These are phyloP conservation scores for Suricata suricatta DNA, from an alignment of 2,113 vertebrate species.

Conservation along the genomic window DNA sequence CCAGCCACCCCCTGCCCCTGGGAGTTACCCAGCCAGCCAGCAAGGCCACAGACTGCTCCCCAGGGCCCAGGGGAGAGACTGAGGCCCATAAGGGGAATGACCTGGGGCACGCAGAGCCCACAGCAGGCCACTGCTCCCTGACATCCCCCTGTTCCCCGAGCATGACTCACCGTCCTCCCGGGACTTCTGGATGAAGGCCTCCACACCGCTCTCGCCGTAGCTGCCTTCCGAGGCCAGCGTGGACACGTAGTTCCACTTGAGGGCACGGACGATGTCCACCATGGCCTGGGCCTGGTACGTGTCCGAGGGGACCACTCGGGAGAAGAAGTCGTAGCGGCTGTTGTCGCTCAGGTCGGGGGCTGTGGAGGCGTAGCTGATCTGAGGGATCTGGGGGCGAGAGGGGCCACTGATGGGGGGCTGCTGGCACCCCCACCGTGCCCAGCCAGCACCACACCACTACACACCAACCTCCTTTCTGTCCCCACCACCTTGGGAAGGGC, in stretches of 20 bases:
- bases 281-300: conserved; percentile 98
- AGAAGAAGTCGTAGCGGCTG: conserved; percentile 98
- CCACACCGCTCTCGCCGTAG: conserved; percentile 96
- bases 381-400: conserved; percentile 90
- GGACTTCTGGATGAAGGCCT: conserved; percentile 97
- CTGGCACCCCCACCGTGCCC: background rate
- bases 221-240: conserved; percentile 96
- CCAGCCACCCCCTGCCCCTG: background rate
- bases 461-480: background rate
- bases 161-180: conserved; percentile 93
- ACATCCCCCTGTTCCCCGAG: background rate
- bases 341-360: conserved; percentile 97
- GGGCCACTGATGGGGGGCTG: background rate
- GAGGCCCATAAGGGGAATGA: background rate
- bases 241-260: conserved; percentile 97
- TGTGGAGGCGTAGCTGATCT: conserved; percentile 98
- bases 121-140: background rate
- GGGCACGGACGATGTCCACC: conserved; percentile 97
- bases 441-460: background rate
- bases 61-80: background rate
- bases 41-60: background rate
- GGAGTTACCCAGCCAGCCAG: background rate
- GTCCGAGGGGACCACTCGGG: conserved; percentile 95
- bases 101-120: background rate
- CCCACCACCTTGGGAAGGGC: background rate